phyloP scores from a whole-genome alignment of 1,140 invertebrate genomes.

The Drosophila truncata region DNA sequence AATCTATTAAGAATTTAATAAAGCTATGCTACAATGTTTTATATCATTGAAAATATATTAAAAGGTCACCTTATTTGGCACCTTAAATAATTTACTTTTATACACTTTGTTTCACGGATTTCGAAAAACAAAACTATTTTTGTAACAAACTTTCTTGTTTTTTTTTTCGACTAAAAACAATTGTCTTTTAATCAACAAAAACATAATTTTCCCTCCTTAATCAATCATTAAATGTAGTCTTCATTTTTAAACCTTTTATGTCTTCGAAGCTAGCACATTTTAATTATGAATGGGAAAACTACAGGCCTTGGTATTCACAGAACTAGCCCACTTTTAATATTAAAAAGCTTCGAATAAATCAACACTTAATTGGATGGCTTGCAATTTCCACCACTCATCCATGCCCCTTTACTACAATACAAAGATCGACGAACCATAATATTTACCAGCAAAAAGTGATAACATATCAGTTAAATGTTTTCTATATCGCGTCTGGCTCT shows the following conservation, averaged over 20 bases:
- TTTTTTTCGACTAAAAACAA: background rate
- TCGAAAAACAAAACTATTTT: background rate
- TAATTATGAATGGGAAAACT: background rate
- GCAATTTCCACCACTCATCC: background rate
- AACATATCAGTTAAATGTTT: constrained; percentile 14
- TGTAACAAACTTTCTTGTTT: background rate
- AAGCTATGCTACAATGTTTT: too few relatives aligned
- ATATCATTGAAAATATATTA: background rate
- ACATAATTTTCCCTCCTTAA: too few relatives aligned
- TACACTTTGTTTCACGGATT: too few relatives aligned
- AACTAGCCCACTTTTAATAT: background rate
- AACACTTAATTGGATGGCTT: too few relatives aligned
- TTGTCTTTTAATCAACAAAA: background rate
- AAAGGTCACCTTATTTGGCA: too few relatives aligned
- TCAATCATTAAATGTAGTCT: background rate
- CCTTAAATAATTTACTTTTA: background rate
- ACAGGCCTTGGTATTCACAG: background rate
- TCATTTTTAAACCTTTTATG: background rate
- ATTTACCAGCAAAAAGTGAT: constrained; percentile 8
- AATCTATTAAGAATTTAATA: background rate
- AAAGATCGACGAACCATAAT: constrained; percentile 10
- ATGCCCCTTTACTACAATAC: background rate
- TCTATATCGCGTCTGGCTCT: constrained; percentile 4
- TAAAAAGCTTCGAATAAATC: background rate
- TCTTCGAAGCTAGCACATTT: background rate